Evolutionary conservation across 2,797 vertebrate genomes (phyloP).

Genomic region (Cheirogaleus major): DNA sequence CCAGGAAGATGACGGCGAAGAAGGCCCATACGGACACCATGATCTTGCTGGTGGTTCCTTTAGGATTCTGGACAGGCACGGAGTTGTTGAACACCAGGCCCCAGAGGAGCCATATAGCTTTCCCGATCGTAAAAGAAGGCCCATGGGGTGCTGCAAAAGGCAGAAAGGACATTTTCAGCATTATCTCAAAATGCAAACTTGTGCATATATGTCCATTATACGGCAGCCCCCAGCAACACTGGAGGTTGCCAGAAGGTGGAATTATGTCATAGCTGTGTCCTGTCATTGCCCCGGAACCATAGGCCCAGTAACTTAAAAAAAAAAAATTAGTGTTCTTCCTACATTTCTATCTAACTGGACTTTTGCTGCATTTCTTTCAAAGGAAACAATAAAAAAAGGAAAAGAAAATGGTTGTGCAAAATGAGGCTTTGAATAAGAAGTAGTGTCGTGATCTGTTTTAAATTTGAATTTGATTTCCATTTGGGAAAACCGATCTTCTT

Average conservation of each 20-base stretch:
- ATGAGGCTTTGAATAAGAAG: constrained; percentile 43
- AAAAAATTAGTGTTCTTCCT: neutral
- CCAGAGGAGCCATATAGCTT: constrained; percentile 98
- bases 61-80: constrained; percentile 98
- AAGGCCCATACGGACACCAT: constrained; percentile 99
- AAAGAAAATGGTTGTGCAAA: neutral
- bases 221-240: accelerated
- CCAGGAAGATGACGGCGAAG: constrained; percentile 99
- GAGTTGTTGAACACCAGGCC: constrained; percentile 99
- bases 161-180: neutral
- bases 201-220: accelerated
- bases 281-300: neutral
- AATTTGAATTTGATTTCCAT: constrained; percentile 51
- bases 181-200: accelerated
- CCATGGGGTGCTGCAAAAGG: constrained; percentile 92
- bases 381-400: neutral
- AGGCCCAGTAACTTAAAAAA: no score
- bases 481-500: neutral
- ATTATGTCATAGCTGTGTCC: accelerated
- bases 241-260: neutral
- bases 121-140: constrained; percentile 98
- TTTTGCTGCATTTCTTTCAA: neutral
- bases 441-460: neutral
- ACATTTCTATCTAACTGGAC: neutral
- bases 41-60: constrained; percentile 98